Evolutionary conservation across 2,888 invertebrate species (phyloP), one percentile per base, ranked within the genome.

Genomic region (Elegia similella): DNA sequence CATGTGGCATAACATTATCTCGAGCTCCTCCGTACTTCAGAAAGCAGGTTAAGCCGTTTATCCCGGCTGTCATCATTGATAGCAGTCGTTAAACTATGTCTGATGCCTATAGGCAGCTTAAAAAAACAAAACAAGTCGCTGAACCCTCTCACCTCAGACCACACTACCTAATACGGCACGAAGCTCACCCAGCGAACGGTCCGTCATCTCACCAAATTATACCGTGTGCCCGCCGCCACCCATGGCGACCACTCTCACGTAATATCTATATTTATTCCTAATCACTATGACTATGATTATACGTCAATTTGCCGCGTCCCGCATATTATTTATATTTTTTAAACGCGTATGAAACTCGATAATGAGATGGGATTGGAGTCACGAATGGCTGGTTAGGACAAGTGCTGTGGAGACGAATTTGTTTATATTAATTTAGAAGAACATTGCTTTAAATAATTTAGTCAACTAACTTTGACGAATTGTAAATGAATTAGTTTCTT

Each of bases 221-320:
- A 30, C 56, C 56, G 56, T 55, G 55, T 55, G 55, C 34, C 42
- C 53, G 17, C 50, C 53, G 58, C 64, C 64, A 64, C 64, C 64
- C 64, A 64, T 64, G 62, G 64, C 53, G 64, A 56, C 55, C 52
- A 55, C 48, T 56, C 60, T 30, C 17, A 42, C 53, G 60, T 88
- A 90, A 90, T 88, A 84, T 89, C 87, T 88, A 86, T 88, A 88
- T 89, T 90, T 84, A 86, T 72, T 68, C 67, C 76, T 86, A 87
- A 88, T 86, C 80, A 80, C 73, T 67, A 73, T 79, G 76, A 76
- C 77, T 76, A 78, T 82, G 88, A 90, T 88, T 88, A 88, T 77
- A 81, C 86, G 82, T 86, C 89, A 87, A 86, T 88, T 88, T 86
- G 80, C 80, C 80, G 80, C 80, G 74, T 74, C 72, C 75, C 73